A percentile compares a stretch with the other conserved stretches of the same genome.
These are phyloP conservation scores for Arctia plantaginis DNA, from an alignment of 2,888 invertebrate species.

Conservation along the genomic window DNA sequence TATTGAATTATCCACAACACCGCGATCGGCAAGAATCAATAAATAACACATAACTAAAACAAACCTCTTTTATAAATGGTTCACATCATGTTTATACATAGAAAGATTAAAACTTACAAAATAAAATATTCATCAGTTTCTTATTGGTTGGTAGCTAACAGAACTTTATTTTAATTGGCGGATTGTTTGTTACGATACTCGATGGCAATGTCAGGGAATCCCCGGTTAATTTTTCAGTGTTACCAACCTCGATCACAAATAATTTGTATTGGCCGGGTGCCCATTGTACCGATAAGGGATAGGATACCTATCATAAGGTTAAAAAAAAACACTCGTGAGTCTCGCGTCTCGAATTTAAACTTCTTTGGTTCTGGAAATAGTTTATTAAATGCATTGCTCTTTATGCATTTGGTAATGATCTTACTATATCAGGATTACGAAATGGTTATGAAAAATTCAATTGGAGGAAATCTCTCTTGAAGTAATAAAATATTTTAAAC, in stretches of 20 bases:
- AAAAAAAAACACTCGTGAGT: neutral
- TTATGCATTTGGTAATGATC: slow-evolving; percentile 3
- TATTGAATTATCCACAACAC: too few species aligned
- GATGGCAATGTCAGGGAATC: neutral
- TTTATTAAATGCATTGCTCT: neutral
- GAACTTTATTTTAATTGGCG: slow-evolving; percentile 4
- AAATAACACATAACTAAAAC: too few species aligned
- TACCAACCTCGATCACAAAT: slow-evolving; percentile 4
- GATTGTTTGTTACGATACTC: slow-evolving; percentile 2
- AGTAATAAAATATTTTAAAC: neutral
- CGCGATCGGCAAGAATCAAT: too few species aligned
- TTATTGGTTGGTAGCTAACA: slow-evolving; percentile 7
- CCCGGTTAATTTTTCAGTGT: slow-evolving; percentile 4
- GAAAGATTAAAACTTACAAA: slow-evolving; percentile 1
- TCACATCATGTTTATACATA: neutral
- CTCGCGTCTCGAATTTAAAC: neutral
- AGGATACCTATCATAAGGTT: neutral
- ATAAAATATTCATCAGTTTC: slow-evolving; percentile 2
- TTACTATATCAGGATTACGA: neutral
- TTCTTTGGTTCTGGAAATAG: slow-evolving; percentile 1
- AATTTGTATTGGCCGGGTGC: slow-evolving; percentile 5
- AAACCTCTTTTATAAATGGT: neutral
- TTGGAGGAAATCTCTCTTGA: neutral
- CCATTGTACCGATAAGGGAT: neutral
- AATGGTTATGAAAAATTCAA: neutral